Conservation (phyloP, 2,888 invertebrate species). For the Villa cingulata region DNA sequence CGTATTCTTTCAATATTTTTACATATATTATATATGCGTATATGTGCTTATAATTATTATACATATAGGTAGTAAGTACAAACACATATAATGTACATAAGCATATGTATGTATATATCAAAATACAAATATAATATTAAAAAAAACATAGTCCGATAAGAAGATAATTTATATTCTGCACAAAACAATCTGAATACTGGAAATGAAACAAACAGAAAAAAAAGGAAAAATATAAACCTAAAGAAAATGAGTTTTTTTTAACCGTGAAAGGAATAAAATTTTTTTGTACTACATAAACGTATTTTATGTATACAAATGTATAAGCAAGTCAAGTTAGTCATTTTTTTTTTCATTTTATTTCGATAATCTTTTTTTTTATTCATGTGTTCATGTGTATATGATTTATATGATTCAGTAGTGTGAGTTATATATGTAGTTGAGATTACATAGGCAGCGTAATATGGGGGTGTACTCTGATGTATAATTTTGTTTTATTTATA, state of each 20-base stretch:
- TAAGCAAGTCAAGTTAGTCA: too few relatives aligned
- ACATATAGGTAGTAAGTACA: too few relatives aligned
- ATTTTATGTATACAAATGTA: neutral
- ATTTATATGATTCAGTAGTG: too few relatives aligned
- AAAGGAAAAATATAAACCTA: neutral
- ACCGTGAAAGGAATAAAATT: neutral
- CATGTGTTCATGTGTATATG: neutral
- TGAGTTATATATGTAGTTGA: too few relatives aligned
- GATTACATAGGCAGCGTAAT: too few relatives aligned
- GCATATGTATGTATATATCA: neutral
- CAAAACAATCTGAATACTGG: neutral
- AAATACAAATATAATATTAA: neutral
- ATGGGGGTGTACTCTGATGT: too few relatives aligned
- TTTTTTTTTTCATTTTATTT: too few relatives aligned
- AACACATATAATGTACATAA: neutral
- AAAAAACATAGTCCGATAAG: neutral
- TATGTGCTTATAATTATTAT: too few relatives aligned
- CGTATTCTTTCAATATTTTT: too few relatives aligned
- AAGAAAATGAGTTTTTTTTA: neutral
- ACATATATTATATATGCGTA: too few relatives aligned
- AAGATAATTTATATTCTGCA: neutral
- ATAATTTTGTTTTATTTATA: too few relatives aligned
- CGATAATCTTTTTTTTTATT: neutral
- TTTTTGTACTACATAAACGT: too few relatives aligned
- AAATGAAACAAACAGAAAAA: neutral